Evolutionary conservation across 2,113 vertebrate species (phyloP).

Genomic region (Hemibates koningsi): DNA sequence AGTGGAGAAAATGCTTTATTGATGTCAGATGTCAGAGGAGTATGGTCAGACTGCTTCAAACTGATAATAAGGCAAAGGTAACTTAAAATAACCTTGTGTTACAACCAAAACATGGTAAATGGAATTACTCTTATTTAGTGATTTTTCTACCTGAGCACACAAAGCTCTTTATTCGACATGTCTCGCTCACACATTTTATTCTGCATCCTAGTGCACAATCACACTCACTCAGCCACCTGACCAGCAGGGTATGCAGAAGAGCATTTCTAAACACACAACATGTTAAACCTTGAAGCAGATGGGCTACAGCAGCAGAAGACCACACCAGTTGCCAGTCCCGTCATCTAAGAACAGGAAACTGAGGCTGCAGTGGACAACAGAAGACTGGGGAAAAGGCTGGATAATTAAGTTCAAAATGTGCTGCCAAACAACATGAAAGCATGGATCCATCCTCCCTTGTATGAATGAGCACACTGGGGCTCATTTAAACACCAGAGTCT

Average conservation of each 20-base stretch:
- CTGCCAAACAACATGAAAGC: not conserved
- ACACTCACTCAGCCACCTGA: not conserved
- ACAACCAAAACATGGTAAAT: not conserved
- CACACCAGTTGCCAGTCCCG: not conserved
- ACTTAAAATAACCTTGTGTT: not conserved
- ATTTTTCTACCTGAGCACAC: not conserved
- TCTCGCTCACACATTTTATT: not conserved
- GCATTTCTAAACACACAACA: not conserved
- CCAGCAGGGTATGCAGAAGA: not conserved
- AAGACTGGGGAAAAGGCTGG: not conserved
- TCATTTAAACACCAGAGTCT: not conserved
- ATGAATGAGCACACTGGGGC: rapidly evolving
- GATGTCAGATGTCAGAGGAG: not conserved
- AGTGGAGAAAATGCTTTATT: not conserved
- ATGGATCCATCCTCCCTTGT: not conserved
- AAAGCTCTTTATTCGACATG: not conserved
- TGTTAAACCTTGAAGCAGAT: not conserved
- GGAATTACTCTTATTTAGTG: not conserved
- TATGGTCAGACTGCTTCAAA: not conserved
- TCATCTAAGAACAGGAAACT: not conserved
- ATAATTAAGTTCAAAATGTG: not conserved
- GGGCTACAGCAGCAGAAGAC: not conserved
- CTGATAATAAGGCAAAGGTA: not conserved
- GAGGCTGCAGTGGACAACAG: not conserved
- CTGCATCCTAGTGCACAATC: not conserved